Evolutionary conservation across 2,797 vertebrate genomes (phyloP), one percentile per base, ranked within the genome.

Genomic region (Rhynchonycteris naso): DNA sequence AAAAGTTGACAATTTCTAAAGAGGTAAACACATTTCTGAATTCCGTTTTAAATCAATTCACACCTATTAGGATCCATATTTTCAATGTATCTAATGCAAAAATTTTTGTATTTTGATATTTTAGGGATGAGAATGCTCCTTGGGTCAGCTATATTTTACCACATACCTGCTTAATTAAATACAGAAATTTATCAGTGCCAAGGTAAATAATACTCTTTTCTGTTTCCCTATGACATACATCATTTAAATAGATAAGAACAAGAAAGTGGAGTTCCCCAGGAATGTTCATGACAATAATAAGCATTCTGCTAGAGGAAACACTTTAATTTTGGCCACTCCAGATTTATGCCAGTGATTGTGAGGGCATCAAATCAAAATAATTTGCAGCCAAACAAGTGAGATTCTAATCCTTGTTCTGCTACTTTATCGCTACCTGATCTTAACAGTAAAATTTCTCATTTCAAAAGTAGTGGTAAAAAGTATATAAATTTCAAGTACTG

Each of bases 21-120:
- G 35, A 78, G 30, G 61, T 56, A 76, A 88, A 68, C 26, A 85
- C 13, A 94, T 68, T 72, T 63, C 33, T 76, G n/a, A 81, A 47
- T 90, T 28, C 9, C 28, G 74, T 78, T 85, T 91, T 72, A 88
- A 84, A 56, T 2, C 28, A 83, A 79, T 94, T 96, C 68, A 79
- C 61, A 94, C 52, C 19, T 85, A 78, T 85, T 82, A 91, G 50
- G 10, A 61, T 68, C 6, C 4, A 18, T 24, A 71, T 93, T 91
- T 89, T 75, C 22, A 78, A 4, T 52, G 22, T 66, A 22, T 85
- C n/a, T 74, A 84, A 63, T 82, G 24, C 11, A 93, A 78, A 88
- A 56, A 13, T 88, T 85, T 96, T 19, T 76, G 13, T 28, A 47
- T 81, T 88, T 88, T 71, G 24, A 84, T 75, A 14, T 43, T 87